Evolutionary conservation across 1,140 invertebrate genomes (phyloP).

Genomic region (Anastatus disparis): DNA sequence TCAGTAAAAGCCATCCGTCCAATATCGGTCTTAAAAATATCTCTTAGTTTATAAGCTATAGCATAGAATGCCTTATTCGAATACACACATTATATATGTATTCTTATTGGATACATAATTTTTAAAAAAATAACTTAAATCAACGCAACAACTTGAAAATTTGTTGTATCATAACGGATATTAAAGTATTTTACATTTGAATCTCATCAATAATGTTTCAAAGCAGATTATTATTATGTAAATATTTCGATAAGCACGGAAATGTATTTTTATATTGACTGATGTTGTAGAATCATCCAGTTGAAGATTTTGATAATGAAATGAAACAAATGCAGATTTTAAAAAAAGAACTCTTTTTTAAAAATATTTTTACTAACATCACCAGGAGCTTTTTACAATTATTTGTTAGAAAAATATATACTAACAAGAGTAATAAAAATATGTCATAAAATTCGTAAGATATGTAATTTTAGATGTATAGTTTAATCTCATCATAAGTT

Average conservation of each 20-base stretch:
- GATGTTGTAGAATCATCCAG: too few species aligned
- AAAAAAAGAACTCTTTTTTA: too few species aligned
- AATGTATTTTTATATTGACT: too few species aligned
- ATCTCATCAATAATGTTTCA: not conserved
- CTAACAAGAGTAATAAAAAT: too few species aligned
- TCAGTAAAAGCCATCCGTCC: conserved; percentile 52
- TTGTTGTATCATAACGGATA: not conserved
- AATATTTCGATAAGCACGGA: not conserved
- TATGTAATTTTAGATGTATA: not conserved
- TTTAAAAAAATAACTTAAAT: too few species aligned
- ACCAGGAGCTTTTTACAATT: not conserved
- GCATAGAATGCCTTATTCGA: not conserved
- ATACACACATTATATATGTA: too few species aligned
- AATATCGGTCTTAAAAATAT: conserved; percentile 46
- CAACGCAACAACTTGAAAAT: too few species aligned
- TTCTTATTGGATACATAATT: too few species aligned
- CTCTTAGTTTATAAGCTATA: not conserved
- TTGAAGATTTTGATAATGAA: too few species aligned
- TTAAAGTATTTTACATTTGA: not conserved
- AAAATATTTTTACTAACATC: not conserved
- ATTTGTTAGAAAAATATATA: too few species aligned
- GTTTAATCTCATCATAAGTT: too few species aligned
- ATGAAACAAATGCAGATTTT: too few species aligned
- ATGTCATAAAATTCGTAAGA: not conserved
- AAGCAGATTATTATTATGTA: not conserved